Evolutionary conservation across 2,888 invertebrate species (phyloP), one percentile per base, ranked within the genome.

Genomic region (Tuta absoluta): DNA sequence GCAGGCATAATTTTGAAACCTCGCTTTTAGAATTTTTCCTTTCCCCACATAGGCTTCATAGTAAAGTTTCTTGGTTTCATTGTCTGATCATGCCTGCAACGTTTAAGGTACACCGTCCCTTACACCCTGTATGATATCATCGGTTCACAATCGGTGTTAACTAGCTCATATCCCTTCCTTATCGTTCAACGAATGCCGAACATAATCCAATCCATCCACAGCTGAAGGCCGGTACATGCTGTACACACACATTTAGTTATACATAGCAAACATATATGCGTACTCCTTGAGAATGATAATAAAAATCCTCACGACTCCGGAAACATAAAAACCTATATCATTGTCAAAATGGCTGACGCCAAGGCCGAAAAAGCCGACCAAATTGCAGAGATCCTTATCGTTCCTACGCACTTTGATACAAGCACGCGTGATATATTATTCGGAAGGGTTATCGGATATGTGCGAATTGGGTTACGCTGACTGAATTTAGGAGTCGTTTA

Each of bases 301-400:
- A 67, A 65, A 60, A 67, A 65, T 62, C 62, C 65, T 65, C 64
- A 67, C 59, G 65, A 63, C 56, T n/a, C 64, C 62, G 67, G 67
- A 66, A 65, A 65, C 51, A 66, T 67, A 67, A 67, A 64, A 64
- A 66, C 62, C 56, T 65, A 62, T 66, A 64, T 67, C 67, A 64
- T 67, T 68, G 69, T 69, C 70, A 68, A 69, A 69, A 66, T 37
- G 56, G 28, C 28, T 33, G 56, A 19, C 62, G 63, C 64, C 71
- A 71, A 72, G 72, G 72, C 66, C 69, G 64, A 33, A 19, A 51
- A 38, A 68, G 2, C 63, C 68, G 28, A 33, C 28, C 49, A 17
- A 61, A 49, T 61, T 8, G 33, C n/a, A 5, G 33, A 17, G n/a
- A 24, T 8, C 17, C 17, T 56, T 56, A 33, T 56, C 56, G 17